phyloP scores from a whole-genome alignment of 2,888 invertebrate genomes.

The Campopleginae sp. region DNA sequence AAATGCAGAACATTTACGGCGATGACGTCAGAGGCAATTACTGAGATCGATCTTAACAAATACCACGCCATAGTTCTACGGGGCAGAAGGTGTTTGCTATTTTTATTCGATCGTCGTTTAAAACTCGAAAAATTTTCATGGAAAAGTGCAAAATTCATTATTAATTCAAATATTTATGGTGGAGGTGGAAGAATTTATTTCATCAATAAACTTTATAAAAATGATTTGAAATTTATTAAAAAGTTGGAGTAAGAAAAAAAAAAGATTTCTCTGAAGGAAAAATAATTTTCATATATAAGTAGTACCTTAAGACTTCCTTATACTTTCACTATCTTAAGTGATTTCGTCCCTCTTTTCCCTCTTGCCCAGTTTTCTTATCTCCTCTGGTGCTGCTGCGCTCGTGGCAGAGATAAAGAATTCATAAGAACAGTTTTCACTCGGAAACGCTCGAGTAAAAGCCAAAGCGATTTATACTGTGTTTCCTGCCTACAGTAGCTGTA shows the following conservation, averaged over 20 bases:
- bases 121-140: not conserved
- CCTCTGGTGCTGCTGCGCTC: conserved; percentile 34
- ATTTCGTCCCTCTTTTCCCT: conserved; percentile 36
- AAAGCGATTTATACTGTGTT: conserved; percentile 61
- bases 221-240: conserved; percentile 44
- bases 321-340: conserved; percentile 52
- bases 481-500: conserved; percentile 23
- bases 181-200: not conserved
- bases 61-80: not conserved
- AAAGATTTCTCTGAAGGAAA: conserved; percentile 13
- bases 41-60: conserved; percentile 10
- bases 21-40: conserved; percentile 21
- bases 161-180: not conserved
- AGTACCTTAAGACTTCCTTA: conserved; percentile 46
- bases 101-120: not conserved
- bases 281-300: conserved; percentile 46
- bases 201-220: not conserved
- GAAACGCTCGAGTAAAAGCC: conserved; percentile 42
- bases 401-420: conserved; percentile 62
- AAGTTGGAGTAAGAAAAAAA: conserved; percentile 25
- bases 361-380: conserved; percentile 50
- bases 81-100: not conserved
- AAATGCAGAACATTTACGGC: conserved; percentile 2
- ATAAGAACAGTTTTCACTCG: conserved; percentile 61
- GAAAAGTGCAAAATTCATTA: not conserved